Evolutionary conservation across 1,140 invertebrate species (phyloP).

Genomic region (Drosophila watanabei): DNA sequence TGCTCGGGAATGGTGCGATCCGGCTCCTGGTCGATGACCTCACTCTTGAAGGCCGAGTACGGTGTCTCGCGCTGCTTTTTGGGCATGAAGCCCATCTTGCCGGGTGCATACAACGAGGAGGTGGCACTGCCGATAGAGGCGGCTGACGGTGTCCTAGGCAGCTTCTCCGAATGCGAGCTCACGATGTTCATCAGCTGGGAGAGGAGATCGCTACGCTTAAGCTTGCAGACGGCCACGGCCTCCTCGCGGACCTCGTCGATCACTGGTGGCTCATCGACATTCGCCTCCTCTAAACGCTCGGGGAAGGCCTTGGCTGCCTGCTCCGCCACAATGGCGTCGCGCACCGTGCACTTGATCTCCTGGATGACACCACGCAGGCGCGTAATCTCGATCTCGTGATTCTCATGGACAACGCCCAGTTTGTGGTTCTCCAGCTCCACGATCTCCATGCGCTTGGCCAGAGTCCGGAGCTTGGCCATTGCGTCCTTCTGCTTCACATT

Average conservation of each 20-base stretch:
- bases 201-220: slow-evolving; percentile 87
- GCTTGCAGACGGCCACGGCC: slow-evolving; percentile 81
- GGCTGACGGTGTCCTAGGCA: slow-evolving; percentile 61
- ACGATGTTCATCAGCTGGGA: slow-evolving; percentile 86
- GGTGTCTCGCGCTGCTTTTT: slow-evolving; percentile 79
- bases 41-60: slow-evolving; percentile 38
- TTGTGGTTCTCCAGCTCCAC: slow-evolving; percentile 86
- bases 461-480: slow-evolving; percentile 86
- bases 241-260: slow-evolving; percentile 62
- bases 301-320: slow-evolving; percentile 85
- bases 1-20: slow-evolving; percentile 56
- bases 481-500: slow-evolving; percentile 79
- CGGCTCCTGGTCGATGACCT: slow-evolving; percentile 42
- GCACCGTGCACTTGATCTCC: slow-evolving; percentile 87
- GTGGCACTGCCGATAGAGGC: slow-evolving; percentile 81
- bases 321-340: slow-evolving; percentile 87
- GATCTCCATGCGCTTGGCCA: slow-evolving; percentile 88
- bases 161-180: slow-evolving; percentile 64
- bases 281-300: slow-evolving; percentile 39
- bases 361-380: slow-evolving; percentile 87
- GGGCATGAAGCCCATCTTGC: slow-evolving; percentile 87
- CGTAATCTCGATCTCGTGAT: slow-evolving; percentile 86
- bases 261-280: slow-evolving; percentile 36
- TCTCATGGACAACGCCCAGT: slow-evolving; percentile 85
- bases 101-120: slow-evolving; percentile 86